Evolutionary conservation across 2,888 invertebrate species (phyloP).

Genomic region (Patella caerulea): DNA sequence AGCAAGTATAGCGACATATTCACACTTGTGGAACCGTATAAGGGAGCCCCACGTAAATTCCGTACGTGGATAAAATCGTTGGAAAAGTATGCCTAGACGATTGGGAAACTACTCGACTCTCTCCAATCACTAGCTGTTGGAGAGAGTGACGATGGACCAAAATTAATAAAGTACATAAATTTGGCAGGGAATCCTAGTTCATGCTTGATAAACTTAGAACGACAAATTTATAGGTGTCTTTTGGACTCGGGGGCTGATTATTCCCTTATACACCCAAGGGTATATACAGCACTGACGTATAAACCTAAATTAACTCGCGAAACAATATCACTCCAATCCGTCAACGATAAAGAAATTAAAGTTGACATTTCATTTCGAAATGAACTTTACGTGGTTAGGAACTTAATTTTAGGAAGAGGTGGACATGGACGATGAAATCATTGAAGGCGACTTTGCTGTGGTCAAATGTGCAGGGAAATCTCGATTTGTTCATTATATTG

Average conservation of each 20-base stretch:
- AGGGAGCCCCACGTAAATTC: too few relatives aligned
- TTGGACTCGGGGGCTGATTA: conserved; percentile 10
- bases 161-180: not conserved
- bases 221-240: not conserved
- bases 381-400: not conserved
- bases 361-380: too few relatives aligned
- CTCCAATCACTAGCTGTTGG: not conserved
- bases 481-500: too few relatives aligned
- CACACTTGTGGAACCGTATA: too few relatives aligned
- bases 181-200: not conserved
- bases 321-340: too few relatives aligned
- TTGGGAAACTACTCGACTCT: not conserved
- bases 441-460: too few relatives aligned
- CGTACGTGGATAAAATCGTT: too few relatives aligned
- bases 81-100: too few relatives aligned
- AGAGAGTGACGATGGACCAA: not conserved
- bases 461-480: too few relatives aligned
- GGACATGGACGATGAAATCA: too few relatives aligned
- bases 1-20: too few relatives aligned
- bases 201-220: not conserved
- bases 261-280: not conserved
- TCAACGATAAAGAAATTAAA: too few relatives aligned
- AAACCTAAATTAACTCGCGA: not conserved
- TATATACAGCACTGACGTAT: not conserved
- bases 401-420: not conserved